A percentile compares a stretch with the other conserved stretches of the same genome.
Evolutionary conservation across 1,140 invertebrate genomes (phyloP).

Genomic region (Calliopsis andreniformis): DNA sequence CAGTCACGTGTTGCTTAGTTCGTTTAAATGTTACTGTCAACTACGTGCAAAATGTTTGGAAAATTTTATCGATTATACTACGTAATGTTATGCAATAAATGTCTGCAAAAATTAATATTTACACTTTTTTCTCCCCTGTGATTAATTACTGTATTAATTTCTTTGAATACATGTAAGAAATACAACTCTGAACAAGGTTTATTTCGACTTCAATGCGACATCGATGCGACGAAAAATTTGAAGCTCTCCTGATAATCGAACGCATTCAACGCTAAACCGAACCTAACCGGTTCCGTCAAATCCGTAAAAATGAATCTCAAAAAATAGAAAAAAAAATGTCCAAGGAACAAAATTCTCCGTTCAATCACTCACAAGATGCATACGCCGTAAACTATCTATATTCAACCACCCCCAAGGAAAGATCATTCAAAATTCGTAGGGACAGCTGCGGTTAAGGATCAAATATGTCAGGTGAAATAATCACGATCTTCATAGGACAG

Average conservation of each 20-base stretch:
- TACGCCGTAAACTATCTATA: background rate
- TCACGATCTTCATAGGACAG: slow-evolving; percentile 86
- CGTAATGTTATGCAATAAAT: slow-evolving; percentile 32
- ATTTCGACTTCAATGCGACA: background rate
- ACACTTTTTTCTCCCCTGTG: background rate
- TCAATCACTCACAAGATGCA: background rate
- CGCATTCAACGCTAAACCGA: background rate
- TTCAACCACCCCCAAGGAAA: background rate
- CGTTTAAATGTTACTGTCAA: background rate
- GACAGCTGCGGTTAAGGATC: slow-evolving; percentile 6
- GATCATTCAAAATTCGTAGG: background rate
- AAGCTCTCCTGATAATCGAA: background rate
- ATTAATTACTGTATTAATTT: too few species aligned
- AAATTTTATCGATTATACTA: slow-evolving; percentile 12
- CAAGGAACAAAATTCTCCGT: slow-evolving; percentile 7
- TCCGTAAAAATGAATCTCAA: background rate
- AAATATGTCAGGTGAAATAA: slow-evolving; percentile 75
- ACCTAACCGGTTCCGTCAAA: background rate
- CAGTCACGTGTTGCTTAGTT: slow-evolving; percentile 2
- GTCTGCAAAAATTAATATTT: background rate
- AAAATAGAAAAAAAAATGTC: background rate
- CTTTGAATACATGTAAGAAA: too few species aligned
- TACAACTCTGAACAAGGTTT: too few species aligned
- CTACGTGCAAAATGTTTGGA: background rate
- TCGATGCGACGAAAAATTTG: slow-evolving; percentile 18